phyloP scores from a whole-genome alignment of 2,113 vertebrate species.

The Syrrhaptes paradoxus region DNA sequence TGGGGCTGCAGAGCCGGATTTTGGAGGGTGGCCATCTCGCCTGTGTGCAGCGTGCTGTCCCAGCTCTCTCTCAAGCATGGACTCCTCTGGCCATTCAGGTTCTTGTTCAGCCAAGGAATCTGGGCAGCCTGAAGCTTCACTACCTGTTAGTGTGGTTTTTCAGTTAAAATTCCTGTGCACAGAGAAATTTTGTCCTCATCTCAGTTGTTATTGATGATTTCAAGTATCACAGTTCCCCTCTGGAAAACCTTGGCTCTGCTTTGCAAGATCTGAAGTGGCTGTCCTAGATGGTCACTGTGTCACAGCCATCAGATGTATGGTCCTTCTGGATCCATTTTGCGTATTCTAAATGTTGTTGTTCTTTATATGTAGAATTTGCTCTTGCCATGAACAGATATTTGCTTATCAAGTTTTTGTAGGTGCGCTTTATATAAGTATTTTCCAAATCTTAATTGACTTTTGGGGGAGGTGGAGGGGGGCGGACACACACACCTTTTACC shows the following conservation, averaged over 20 bases:
- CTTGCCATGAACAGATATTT: not conserved
- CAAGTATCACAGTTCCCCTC: fast-evolving
- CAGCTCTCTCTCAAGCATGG: not conserved
- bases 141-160: not conserved
- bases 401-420: not conserved
- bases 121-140: not conserved
- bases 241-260: not conserved
- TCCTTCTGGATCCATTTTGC: not conserved
- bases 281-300: not conserved
- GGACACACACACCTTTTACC: not conserved
- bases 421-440: not conserved
- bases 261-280: not conserved
- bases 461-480: no score
- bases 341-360: not conserved
- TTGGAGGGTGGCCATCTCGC: not conserved
- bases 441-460: not conserved
- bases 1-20: not conserved
- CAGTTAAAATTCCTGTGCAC: not conserved
- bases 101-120: not conserved
- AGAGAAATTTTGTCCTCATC: not conserved
- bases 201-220: not conserved
- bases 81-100: not conserved
- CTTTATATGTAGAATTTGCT: not conserved
- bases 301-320: not conserved
- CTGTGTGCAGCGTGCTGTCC: not conserved